Evolutionary conservation across 2,113 vertebrate genomes (phyloP), one percentile per base, ranked within the genome.

Genomic region (Ancistrus triradiatus): DNA sequence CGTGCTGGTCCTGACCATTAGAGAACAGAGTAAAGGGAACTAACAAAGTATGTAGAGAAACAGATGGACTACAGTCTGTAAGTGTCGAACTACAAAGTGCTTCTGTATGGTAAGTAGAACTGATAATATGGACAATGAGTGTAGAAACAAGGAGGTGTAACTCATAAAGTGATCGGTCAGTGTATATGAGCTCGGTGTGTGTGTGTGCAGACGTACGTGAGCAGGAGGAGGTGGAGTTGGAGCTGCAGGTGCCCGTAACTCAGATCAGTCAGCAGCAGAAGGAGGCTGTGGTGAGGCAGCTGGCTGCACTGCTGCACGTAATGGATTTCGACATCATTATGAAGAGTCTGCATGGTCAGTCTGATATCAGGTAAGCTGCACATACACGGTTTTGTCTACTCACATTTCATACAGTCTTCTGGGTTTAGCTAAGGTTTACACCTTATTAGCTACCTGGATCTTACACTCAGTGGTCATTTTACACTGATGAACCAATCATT

Each of bases 251-350:
- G 9, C 81, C 84, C 1, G 82, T 86, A 43, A 84, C 90, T 69
- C 91, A 91, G 66, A 70, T 91, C 68, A 87, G 78, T 19, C 85
- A 88, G 58, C 88, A 86, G 77, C 89, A 87, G 81, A 92, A 86
- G 77, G 88, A 90, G 73, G 91, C 87, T 0, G 80, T 95, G 14
- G 71, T 95, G 78, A 85, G 89, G 43, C 92, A 90, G 73, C 82
- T 97, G 75, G 91, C 94, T 0, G 88, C 84, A 0, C 75, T 97
- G 50, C 84, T 97, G 24, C 89, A 91, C 9, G 89, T 95, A 56
- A 79, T 90, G 8, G 89, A 92, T 77, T 73, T 82, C 0, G 92
- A 94, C 55, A 75, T 96, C 65, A 87, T 84, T 70, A 81, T 96
- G 40, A 88, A 87, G 77, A 88, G 84, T 48, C 88, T 95, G 76